These are phyloP conservation scores for Polyodon spathula DNA, from an alignment of 2,113 vertebrate species.

Conservation along the genomic window DNA sequence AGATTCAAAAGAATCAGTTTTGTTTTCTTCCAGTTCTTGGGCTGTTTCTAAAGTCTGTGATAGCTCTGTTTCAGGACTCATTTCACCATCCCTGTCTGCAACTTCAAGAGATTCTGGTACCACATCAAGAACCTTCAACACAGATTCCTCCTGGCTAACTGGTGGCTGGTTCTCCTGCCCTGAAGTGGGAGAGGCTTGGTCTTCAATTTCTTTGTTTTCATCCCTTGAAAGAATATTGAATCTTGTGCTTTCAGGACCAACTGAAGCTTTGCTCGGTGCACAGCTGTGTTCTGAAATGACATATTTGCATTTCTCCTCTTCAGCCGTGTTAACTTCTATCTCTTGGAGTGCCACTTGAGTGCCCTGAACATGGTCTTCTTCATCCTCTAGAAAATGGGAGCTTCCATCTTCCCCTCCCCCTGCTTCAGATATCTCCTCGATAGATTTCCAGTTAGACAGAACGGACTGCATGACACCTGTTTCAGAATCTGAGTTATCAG, in stretches of 20 bases:
- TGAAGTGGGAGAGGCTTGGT: conserved; percentile 27
- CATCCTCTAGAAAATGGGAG: conserved; percentile 42
- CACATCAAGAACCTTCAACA: conserved; percentile 42
- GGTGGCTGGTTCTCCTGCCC: conserved; percentile 18
- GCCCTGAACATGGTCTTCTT: conserved; percentile 50
- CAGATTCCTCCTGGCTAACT: conserved; percentile 38
- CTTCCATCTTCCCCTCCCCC: conserved; percentile 50
- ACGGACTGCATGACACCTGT: conserved; percentile 45
- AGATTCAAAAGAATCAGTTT: conserved; percentile 11
- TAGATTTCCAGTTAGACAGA: conserved; percentile 48
- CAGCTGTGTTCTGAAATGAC: conserved; percentile 35
- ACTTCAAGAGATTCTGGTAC: conserved; percentile 21
- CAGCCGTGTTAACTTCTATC: conserved; percentile 20
- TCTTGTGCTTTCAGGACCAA: conserved; percentile 34
- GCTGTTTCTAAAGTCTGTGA: conserved; percentile 19
- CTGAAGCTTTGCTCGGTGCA: conserved; percentile 27
- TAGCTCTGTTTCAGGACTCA: conserved; percentile 12
- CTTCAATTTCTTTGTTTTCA: conserved; percentile 29
- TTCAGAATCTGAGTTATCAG: conserved; percentile 31
- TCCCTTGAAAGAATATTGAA: conserved; percentile 60
- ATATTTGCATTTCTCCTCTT: conserved; percentile 30
- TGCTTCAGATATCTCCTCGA: conserved; percentile 57
- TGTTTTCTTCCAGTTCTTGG: conserved; percentile 23
- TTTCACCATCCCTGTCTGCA: conserved; percentile 6
- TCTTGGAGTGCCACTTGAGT: conserved; percentile 17